phyloP scores from a whole-genome alignment of 2,113 vertebrate species.

The Psophia crepitans region DNA sequence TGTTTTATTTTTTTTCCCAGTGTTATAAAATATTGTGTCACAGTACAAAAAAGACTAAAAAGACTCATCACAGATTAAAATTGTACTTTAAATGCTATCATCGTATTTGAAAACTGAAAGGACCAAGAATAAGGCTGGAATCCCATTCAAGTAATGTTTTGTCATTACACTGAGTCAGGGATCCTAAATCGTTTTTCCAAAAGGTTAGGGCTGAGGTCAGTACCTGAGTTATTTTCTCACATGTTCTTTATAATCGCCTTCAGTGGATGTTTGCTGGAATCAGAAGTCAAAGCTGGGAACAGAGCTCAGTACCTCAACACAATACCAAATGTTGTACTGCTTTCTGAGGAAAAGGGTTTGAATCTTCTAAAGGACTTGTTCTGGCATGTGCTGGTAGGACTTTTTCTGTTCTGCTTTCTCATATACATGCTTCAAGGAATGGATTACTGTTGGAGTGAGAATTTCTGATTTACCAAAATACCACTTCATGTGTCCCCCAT shows the following conservation, averaged over 20 bases:
- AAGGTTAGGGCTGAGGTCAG: conserved; percentile 19
- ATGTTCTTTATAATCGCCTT: background rate
- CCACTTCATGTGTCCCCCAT: background rate
- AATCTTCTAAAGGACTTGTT: background rate
- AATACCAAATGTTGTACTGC: background rate
- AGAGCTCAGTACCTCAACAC: background rate
- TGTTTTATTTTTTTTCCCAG: background rate
- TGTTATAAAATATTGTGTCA: background rate
- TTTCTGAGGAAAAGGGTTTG: background rate
- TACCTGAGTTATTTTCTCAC: conserved; percentile 11
- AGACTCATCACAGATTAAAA: background rate
- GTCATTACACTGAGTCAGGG: background rate
- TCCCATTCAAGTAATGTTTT: background rate
- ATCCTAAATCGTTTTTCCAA: background rate
- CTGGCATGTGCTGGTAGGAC: background rate
- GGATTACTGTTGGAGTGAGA: background rate
- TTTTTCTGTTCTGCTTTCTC: background rate
- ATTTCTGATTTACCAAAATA: background rate
- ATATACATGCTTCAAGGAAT: background rate
- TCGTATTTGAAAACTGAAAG: background rate
- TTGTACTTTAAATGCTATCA: background rate
- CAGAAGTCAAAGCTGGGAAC: background rate
- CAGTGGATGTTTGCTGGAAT: background rate
- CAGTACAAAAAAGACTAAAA: background rate
- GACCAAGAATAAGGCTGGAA: background rate